Base-by-base conservation (phyloP, 2,113 vertebrate species). In the Elgaria multicarinata region DNA sequence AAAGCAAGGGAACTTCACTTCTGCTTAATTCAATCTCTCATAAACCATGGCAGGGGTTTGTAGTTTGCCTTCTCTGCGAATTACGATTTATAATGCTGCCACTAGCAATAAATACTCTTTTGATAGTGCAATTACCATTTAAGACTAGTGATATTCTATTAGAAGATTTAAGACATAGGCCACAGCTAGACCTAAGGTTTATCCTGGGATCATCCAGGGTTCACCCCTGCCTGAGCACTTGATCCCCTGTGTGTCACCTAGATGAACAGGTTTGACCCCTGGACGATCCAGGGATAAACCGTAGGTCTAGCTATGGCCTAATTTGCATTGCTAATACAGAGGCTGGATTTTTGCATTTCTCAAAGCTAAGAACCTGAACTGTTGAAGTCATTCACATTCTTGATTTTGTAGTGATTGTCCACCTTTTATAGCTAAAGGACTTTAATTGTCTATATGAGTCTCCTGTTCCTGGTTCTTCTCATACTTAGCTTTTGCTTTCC, bases 21-120 rank as follows among this genome's bases (percentile, higher is more conserved):
- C 90, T 89, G 82, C 90, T 95, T 96, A 95, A 95, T 96, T 96
- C 92, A 94, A 90, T 97, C 93, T 95, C 96, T 96, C 96, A 96
- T 96, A 97, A 96, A 94, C 93, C 94, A 94, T 93, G 91, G 94
- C 93, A 93, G 93, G 89, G 20, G 96, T 94, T 93, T 92, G 83
- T 92, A 95, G 91, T 94, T 96, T 95, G 93, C 87, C 87, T 95
- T 95, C 89, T 89, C 58, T 91, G 86, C 94, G 92, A 92, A 93
- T 91, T 94, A 89, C 91, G 95, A 90, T 96, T 93, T 93, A 92
- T 96, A 93, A 95, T 90, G 87, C 85, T 95, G 93, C 94, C 91
- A 92, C 84, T 90, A 92, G 83, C 86, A 93, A 96, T 95, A 95
- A 96, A 95, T 93, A 94, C 91, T 55, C 79, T 50, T 94, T 92